Conservation (phyloP, 2,797 vertebrate species). For the Cirrhinus molitorella region DNA sequence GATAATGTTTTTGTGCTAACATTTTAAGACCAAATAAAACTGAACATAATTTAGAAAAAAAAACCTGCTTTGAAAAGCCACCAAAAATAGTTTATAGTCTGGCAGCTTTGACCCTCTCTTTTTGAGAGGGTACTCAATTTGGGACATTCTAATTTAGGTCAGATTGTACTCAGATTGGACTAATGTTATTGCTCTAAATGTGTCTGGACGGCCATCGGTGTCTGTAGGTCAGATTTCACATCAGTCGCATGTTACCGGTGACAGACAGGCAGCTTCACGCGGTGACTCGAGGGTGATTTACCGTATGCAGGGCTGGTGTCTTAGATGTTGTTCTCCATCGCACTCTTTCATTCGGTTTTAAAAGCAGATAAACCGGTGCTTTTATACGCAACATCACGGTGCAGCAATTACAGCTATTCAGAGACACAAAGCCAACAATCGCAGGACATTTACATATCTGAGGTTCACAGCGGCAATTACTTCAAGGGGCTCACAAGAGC, state of each 20-base stretch:
- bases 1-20: too few relatives aligned
- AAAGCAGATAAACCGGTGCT: constrained; percentile 60
- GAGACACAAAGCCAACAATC: constrained; percentile 63
- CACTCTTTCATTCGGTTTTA: constrained; percentile 52
- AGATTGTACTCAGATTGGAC: background rate
- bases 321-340: constrained; percentile 38
- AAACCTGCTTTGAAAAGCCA: too few relatives aligned
- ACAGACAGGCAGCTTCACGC: background rate
- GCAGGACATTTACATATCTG: constrained; percentile 73
- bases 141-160: background rate
- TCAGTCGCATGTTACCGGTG: background rate
- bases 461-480: constrained; percentile 78
- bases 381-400: constrained; percentile 60
- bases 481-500: constrained; percentile 72
- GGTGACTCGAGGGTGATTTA: background rate
- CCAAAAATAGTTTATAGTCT: background rate
- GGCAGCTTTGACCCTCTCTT: background rate
- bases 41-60: too few relatives aligned
- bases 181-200: background rate
- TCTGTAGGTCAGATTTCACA: background rate
- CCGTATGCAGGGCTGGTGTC: constrained; percentile 50
- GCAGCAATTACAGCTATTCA: constrained; percentile 63
- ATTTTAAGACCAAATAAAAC: background rate
- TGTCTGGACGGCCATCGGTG: background rate
- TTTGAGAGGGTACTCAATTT: background rate